Conservation (phyloP, 2,113 vertebrate species). For the Saimiri boliviensis region DNA sequence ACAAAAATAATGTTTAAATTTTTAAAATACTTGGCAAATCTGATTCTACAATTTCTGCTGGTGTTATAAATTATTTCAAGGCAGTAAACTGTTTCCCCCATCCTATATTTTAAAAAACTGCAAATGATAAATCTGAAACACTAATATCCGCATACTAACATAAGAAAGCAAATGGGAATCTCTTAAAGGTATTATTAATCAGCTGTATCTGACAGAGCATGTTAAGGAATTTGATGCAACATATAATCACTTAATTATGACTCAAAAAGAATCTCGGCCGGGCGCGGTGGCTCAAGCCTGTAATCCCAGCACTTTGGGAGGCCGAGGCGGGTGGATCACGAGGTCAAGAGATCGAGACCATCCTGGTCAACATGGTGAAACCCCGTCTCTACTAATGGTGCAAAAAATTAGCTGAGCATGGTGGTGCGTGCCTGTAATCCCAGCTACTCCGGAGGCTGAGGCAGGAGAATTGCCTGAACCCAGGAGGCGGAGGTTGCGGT, state of each 20-base stretch:
- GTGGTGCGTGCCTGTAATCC: too few species aligned
- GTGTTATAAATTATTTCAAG: neutral
- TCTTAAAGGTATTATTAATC: neutral
- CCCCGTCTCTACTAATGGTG: too few species aligned
- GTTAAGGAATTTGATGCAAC: neutral
- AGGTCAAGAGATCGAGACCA: too few species aligned
- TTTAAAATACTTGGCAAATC: neutral
- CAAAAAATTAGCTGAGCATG: too few species aligned
- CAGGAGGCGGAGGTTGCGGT: too few species aligned
- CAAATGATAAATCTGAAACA: neutral
- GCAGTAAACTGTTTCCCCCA: neutral
- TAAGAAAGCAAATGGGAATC: neutral
- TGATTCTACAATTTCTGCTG: neutral
- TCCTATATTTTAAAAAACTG: neutral
- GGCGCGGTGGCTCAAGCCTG: too few species aligned
- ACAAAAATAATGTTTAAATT: neutral
- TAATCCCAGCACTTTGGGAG: too few species aligned
- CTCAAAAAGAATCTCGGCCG: slow-evolving; percentile 1
- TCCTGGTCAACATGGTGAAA: too few species aligned
- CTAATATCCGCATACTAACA: neutral
- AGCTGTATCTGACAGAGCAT: neutral
- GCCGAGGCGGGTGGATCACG: too few species aligned
- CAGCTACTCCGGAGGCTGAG: too few species aligned
- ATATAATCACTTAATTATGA: slow-evolving; percentile 31
- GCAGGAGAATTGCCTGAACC: too few species aligned